Evolutionary conservation across 2,113 vertebrate species (phyloP), one percentile per base, ranked within the genome.

Genomic region (Lathamus discolor): DNA sequence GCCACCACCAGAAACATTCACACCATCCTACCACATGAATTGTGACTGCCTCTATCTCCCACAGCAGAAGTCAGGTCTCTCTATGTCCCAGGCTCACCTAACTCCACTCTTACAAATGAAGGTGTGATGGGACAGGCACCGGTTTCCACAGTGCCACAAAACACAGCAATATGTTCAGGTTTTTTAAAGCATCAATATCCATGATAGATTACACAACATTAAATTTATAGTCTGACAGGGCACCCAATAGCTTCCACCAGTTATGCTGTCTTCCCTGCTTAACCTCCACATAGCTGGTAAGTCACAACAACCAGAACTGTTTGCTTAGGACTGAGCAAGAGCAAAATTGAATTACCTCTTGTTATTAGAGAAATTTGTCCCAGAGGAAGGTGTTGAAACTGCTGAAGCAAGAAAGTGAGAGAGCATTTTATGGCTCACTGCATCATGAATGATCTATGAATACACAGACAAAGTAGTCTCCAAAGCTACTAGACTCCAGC

Each of bases 331-430:
- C 43, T 20, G 83, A 97, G 59, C 43, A 92, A 96, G 82, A 96
- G 61, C 90, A 97, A 97, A 97, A 98, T 96, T 98, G 97, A 98
- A 98, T 98, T 98, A 98, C 93, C 91, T 95, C 95, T 95, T 57
- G 29, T 95, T 97, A 97, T 98, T 98, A 98, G 93, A 98, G 96
- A 97, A 97, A 98, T 80, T 90, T 95, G 83, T 97, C 97, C 95
- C 96, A 70, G 93, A 96, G 96, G 97, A 96, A 94, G 84, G 79
- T 96, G 96, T 83, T 93, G 90, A 97, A 97, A 95, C 72, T 28
- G 54, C 54, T 95, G 96, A 97, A 95, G 97, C 96, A 97, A 96
- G 95, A 97, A 98, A 98, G 96, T 75, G 87, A 97, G 92, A 97
- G 96, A 93, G 76, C 61, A 18, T 96, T 97, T 98, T 96, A 96